These are phyloP conservation scores for Tinamus guttatus DNA, from an alignment of 2,113 vertebrate species.

Conservation along the genomic window DNA sequence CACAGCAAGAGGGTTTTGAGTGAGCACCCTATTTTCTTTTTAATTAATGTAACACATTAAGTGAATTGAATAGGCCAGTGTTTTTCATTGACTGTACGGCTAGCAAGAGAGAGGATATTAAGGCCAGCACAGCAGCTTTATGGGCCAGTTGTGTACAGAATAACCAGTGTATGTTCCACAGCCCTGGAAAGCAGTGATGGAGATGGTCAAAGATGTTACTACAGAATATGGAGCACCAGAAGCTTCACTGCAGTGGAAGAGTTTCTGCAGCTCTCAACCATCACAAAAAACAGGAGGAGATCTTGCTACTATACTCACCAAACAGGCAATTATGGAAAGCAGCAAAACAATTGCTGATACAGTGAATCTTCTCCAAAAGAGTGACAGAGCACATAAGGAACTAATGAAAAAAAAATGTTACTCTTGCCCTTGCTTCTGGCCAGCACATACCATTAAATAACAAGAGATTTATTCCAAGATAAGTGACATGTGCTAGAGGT, in stretches of 20 bases:
- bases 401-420: background rate
- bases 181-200: background rate
- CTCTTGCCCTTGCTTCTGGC: background rate
- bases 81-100: background rate
- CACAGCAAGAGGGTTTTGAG: background rate
- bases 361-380: background rate
- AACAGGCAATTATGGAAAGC: background rate
- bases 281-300: background rate
- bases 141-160: background rate
- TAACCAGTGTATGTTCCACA: background rate
- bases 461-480: background rate
- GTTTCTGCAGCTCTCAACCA: background rate
- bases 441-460: background rate
- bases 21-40: background rate
- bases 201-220: background rate
- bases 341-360: background rate
- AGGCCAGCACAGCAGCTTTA: background rate
- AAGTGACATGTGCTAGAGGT: background rate
- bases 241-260: background rate
- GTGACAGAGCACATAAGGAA: fast-evolving
- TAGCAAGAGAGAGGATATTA: background rate
- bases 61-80: background rate
- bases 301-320: background rate
- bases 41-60: background rate
- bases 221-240: background rate